These are phyloP conservation scores for Malthinus flaveolus DNA, from an alignment of 2,888 invertebrate species.

Conservation along the genomic window DNA sequence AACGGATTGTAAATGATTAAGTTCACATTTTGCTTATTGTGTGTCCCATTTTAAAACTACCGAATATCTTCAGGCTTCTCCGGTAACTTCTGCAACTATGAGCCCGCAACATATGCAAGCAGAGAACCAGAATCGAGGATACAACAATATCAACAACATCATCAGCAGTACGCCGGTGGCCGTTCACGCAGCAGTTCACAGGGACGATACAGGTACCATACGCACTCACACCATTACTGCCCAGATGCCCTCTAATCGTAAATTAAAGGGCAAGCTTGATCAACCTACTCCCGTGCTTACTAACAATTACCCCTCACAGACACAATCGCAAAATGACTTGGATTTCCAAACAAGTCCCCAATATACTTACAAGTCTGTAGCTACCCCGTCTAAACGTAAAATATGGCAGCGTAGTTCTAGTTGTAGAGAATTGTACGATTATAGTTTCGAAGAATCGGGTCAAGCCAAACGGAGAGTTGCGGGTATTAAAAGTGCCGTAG, in stretches of 20 bases:
- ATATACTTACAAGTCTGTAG: constrained; percentile 40
- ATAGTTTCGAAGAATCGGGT: constrained; percentile 72
- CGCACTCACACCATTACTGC: constrained; percentile 54
- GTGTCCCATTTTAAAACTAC: too few relatives aligned
- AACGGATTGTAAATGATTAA: too few relatives aligned
- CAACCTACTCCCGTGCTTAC: constrained; percentile 41
- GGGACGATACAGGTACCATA: constrained; percentile 54
- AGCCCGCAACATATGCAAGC: constrained; percentile 46
- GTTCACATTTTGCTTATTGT: too few relatives aligned
- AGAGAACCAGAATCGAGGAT: constrained; percentile 43
- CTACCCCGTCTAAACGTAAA: constrained; percentile 55
- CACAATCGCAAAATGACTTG: constrained; percentile 54
- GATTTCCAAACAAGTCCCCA: constrained; percentile 43
- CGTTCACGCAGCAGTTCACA: constrained; percentile 60
- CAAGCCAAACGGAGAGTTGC: constrained; percentile 64
- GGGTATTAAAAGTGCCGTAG: constrained; percentile 53
- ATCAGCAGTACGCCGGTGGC: constrained; percentile 57
- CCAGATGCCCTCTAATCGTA: constrained; percentile 62
- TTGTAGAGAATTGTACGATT: constrained; percentile 80
- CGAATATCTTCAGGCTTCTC: constrained; percentile 42
- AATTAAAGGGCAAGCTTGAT: constrained; percentile 56
- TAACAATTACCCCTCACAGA: constrained; percentile 49
- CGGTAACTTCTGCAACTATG: constrained; percentile 54
- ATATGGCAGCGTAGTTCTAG: constrained; percentile 80
- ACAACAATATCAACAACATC: constrained; percentile 47